These are phyloP conservation scores for Petrocephalus sullivani DNA, from an alignment of 2,797 vertebrate species.

Conservation along the genomic window DNA sequence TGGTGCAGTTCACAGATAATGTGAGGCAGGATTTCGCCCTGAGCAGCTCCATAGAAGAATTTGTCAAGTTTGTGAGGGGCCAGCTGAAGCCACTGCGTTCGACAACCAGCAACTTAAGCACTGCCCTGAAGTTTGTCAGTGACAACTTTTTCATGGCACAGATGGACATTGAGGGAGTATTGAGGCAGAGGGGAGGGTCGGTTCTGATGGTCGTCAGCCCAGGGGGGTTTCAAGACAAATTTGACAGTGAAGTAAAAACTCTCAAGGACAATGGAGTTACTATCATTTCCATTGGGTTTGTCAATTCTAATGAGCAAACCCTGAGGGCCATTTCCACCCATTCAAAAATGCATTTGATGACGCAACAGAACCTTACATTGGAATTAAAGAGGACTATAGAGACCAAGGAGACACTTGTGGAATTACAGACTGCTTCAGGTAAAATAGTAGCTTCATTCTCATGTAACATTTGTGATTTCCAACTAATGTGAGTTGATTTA, in stretches of 20 bases:
- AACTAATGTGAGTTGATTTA: neutral
- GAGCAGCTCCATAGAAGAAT: slow-evolving; percentile 53
- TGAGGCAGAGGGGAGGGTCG: slow-evolving; percentile 56
- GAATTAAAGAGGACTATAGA: slow-evolving; percentile 47
- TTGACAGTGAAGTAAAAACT: slow-evolving; percentile 37
- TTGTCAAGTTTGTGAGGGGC: slow-evolving; percentile 34
- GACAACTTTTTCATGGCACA: slow-evolving; percentile 50
- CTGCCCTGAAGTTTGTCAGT: slow-evolving; percentile 53
- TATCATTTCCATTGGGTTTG: slow-evolving; percentile 55
- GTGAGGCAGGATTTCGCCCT: slow-evolving; percentile 62
- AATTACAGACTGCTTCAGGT: neutral
- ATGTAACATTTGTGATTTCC: neutral
- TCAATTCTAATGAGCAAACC: slow-evolving; percentile 39
- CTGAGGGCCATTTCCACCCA: slow-evolving; percentile 42
- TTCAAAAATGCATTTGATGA: slow-evolving; percentile 35
- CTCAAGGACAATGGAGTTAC: slow-evolving; percentile 59
- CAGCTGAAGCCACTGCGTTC: slow-evolving; percentile 37
- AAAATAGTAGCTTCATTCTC: neutral
- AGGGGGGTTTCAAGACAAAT: slow-evolving; percentile 47
- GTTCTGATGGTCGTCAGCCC: slow-evolving; percentile 64
- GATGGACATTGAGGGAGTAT: slow-evolving; percentile 51
- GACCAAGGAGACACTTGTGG: slow-evolving; percentile 13
- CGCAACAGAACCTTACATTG: slow-evolving; percentile 16
- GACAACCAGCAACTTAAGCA: slow-evolving; percentile 31
- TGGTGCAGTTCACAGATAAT: slow-evolving; percentile 63